These are phyloP conservation scores for Apotomis betuletana DNA, from an alignment of 2,888 invertebrate species.

Conservation along the genomic window DNA sequence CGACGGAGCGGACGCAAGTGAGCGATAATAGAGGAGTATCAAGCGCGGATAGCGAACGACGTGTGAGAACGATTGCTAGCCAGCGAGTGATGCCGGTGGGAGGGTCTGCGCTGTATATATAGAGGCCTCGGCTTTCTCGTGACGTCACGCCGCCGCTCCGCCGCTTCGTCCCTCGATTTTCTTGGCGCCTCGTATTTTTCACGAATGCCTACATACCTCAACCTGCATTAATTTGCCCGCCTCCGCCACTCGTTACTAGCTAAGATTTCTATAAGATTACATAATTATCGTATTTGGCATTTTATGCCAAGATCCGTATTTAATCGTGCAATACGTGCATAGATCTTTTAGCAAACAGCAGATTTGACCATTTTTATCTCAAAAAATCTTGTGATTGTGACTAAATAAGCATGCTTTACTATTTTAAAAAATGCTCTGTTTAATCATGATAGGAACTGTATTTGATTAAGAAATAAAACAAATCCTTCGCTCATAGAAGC, in stretches of 20 bases:
- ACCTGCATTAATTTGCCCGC: conserved; percentile 60
- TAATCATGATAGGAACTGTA: background rate
- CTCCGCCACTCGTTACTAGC: conserved; percentile 48
- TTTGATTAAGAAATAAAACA: background rate
- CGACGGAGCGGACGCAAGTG: conserved; percentile 65
- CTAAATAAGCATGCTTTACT: conserved; percentile 7
- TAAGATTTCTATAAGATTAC: conserved; percentile 6
- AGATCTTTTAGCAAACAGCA: conserved; percentile 11
- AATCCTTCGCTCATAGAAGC: too few species aligned
- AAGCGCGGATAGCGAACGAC: conserved; percentile 64
- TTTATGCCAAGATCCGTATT: background rate
- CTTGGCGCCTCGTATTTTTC: conserved; percentile 67
- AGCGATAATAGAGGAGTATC: conserved; percentile 55
- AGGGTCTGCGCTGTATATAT: conserved; percentile 73
- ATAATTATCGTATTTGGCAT: background rate
- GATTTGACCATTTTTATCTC: conserved; percentile 33
- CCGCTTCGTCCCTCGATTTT: conserved; percentile 61
- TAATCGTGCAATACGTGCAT: background rate
- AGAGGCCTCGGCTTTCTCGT: conserved; percentile 77
- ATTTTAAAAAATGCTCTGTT: conserved; percentile 22
- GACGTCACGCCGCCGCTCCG: conserved; percentile 66
- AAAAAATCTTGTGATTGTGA: conserved; percentile 6
- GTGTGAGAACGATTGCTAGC: conserved; percentile 65
- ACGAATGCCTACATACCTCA: conserved; percentile 50
- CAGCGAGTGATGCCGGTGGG: conserved; percentile 74